Evolutionary conservation across 2,113 vertebrate genomes (phyloP), one percentile per base, ranked within the genome.

Genomic region (Chaetorhynchus papuensis): DNA sequence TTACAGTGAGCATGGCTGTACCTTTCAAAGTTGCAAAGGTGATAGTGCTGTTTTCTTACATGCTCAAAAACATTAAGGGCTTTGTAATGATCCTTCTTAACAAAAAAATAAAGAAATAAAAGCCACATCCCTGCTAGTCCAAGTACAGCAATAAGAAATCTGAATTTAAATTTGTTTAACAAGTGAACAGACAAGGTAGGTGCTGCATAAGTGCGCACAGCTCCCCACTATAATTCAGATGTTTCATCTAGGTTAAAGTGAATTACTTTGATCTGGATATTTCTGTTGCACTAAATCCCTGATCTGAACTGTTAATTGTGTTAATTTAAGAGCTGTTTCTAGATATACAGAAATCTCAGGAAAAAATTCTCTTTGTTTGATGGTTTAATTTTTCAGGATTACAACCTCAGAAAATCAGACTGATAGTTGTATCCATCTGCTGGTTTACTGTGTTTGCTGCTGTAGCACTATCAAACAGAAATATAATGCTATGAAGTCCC

Each of bases 1-100:
- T 61, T 14, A 13, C 26, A 49, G 14, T 4, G 3, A 68, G 30
- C 0, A 1, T 2, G 9, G 8, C 5, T 28, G 4, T 9, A 22
- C 6, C 6, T 85, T 41, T 27, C 8, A 22, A 16, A 20, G 5
- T 18, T 70, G 5, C 9, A 42, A 56, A 80, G 22, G 13, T 31
- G 64, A 30, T 4, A 8, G 15, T 6, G 12, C 4, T n/a, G 19
- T 44, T 86, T 41, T 37, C 33, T 53, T 53, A n/a, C 17, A 9
- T 3, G 14, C 31, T 56, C 3, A 61, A 61, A 78, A 84, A 65
- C 5, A 7, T 26, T 13, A 49, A 35, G 30, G 23, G 14, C 27
- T 66, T 33, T 35, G 7, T 35, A 69, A 49, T 18, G 19, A 56
- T 47, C 37, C 45, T 69, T 49, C 17, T 50, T 64, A 52, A 28